phyloP scores from a whole-genome alignment of 2,113 vertebrate genomes.

The Xiphophorus couchianus region DNA sequence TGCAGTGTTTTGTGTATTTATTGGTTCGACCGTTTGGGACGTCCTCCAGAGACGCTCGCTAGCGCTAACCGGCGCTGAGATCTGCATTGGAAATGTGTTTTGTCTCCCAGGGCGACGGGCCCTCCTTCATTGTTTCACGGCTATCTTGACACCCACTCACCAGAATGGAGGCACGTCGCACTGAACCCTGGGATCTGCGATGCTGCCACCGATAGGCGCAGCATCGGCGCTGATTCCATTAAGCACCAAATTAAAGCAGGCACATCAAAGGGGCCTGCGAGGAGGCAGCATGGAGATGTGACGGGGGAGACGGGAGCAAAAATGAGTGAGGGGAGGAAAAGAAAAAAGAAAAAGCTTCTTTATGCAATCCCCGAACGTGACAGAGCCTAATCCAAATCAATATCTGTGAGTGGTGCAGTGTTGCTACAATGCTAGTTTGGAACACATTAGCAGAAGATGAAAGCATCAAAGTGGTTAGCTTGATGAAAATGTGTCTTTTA shows the following conservation, averaged over 20 bases:
- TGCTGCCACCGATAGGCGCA: slow-evolving; percentile 78
- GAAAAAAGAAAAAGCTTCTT: slow-evolving; percentile 64
- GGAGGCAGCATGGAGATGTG: slow-evolving; percentile 73
- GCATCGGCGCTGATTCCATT: slow-evolving; percentile 79
- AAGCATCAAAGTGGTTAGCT: slow-evolving; percentile 71
- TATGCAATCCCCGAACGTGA: slow-evolving; percentile 72
- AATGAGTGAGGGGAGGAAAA: slow-evolving; percentile 65
- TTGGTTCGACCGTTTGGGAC: slow-evolving; percentile 52
- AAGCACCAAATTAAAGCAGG: slow-evolving; percentile 82
- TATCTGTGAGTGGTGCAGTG: slow-evolving; percentile 73
- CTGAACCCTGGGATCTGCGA: slow-evolving; percentile 77
- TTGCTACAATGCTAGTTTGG: slow-evolving; percentile 70
- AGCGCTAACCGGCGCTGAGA: slow-evolving; percentile 48
- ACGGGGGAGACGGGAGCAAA: slow-evolving; percentile 63
- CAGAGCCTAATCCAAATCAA: slow-evolving; percentile 79
- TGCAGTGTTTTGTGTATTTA: slow-evolving; percentile 12
- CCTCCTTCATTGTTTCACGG: slow-evolving; percentile 76
- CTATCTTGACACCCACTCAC: slow-evolving; percentile 80
- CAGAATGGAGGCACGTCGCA: slow-evolving; percentile 72
- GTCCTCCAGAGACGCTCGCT: slow-evolving; percentile 41
- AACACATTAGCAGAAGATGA: slow-evolving; percentile 74
- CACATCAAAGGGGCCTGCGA: slow-evolving; percentile 78
- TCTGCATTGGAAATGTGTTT: slow-evolving; percentile 70
- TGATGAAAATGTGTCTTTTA: slow-evolving; percentile 75
- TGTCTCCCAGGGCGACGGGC: slow-evolving; percentile 66